Evolutionary conservation across 2,113 vertebrate species (phyloP).

Genomic region (Mirounga angustirostris): DNA sequence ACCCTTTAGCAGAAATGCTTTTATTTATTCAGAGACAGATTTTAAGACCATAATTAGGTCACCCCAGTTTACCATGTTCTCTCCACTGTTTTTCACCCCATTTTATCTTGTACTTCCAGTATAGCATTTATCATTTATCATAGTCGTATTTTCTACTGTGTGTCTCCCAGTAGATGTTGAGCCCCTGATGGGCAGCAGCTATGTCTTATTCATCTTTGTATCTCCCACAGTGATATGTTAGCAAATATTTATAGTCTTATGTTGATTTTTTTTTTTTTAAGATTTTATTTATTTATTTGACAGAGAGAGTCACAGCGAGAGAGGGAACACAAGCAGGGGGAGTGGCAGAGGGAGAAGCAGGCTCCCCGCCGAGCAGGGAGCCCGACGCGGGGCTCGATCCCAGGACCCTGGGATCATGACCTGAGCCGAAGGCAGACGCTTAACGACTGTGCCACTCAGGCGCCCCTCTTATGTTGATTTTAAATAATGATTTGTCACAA

Average conservation of each 20-base stretch:
- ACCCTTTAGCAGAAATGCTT: not conserved
- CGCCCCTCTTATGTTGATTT: not conserved
- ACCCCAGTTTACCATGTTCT: not conserved
- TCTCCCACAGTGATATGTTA: constrained; percentile 19
- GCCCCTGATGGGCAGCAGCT: not conserved
- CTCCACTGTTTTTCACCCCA: not conserved
- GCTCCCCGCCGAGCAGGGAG: too few species aligned
- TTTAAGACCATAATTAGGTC: not conserved
- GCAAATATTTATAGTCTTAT: constrained; percentile 53
- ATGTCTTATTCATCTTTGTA: constrained; percentile 16
- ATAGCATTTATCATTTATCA: not conserved
- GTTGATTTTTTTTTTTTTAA: too few species aligned
- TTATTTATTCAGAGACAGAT: not conserved
- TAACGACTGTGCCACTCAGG: too few species aligned
- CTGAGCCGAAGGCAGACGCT: too few species aligned
- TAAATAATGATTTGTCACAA: constrained; percentile 16
- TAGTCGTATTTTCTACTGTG: not conserved
- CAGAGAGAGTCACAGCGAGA: too few species aligned
- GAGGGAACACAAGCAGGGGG: too few species aligned
- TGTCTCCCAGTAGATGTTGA: not conserved
- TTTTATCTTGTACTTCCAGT: not conserved
- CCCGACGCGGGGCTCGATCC: too few species aligned
- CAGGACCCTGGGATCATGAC: too few species aligned
- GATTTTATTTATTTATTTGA: too few species aligned
- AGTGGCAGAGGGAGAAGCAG: too few species aligned